These are phyloP conservation scores for Spinus olivaceus DNA, from an alignment of 2,797 vertebrate species.

Conservation along the genomic window DNA sequence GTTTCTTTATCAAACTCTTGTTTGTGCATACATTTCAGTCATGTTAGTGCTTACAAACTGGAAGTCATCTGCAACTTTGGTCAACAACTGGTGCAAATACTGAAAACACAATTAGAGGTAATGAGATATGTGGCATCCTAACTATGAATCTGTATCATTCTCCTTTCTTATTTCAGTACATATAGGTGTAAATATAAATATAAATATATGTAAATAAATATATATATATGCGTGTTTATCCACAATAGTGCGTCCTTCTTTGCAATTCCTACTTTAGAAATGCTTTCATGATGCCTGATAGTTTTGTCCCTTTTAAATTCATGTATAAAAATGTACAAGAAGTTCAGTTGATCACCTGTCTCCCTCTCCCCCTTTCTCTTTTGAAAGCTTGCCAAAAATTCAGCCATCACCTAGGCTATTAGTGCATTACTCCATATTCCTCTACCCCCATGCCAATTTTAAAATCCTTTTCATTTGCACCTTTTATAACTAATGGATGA, in stretches of 20 bases:
- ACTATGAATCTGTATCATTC: not conserved
- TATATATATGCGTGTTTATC: not conserved
- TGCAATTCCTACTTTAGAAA: not conserved
- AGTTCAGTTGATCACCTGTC: not conserved
- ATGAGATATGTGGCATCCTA: not conserved
- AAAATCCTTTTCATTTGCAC: constrained; percentile 49
- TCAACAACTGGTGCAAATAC: not conserved
- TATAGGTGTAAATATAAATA: not conserved
- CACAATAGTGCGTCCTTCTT: not conserved
- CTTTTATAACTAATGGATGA: constrained; percentile 65
- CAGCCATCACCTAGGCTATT: constrained; percentile 4
- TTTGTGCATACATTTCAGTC: not conserved
- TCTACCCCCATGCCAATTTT: constrained; percentile 26
- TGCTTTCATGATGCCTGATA: not conserved
- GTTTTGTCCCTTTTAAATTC: not conserved
- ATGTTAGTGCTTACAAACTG: not conserved
- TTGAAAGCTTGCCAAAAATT: constrained; percentile 28
- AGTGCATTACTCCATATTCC: constrained; percentile 26
- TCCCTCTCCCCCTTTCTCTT: not conserved
- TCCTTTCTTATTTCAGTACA: not conserved
- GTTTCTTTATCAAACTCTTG: not conserved
- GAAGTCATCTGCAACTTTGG: not conserved
- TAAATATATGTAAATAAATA: not conserved
- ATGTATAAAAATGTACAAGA: not conserved
- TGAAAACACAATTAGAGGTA: not conserved